Evolutionary conservation across 2,113 vertebrate species (phyloP).

Genomic region (Ammodytes dubius): DNA sequence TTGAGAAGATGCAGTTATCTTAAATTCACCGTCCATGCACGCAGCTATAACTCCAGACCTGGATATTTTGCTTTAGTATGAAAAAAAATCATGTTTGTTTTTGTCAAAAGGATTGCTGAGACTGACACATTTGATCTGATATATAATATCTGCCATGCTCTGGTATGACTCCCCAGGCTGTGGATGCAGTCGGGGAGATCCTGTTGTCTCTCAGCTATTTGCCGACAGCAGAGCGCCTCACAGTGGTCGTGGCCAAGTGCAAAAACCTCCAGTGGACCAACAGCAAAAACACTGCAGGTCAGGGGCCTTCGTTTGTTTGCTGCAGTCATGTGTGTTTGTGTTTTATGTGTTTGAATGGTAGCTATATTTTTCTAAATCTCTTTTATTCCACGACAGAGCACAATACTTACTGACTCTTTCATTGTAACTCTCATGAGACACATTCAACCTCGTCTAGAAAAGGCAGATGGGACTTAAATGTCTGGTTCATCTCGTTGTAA

Average conservation of each 20-base stretch:
- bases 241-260: conserved; percentile 97
- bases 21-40: no score
- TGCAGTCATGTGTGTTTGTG: neutral
- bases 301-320: conserved; percentile 28
- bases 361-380: neutral
- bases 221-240: conserved; percentile 96
- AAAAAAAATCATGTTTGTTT: neutral
- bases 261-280: conserved; percentile 95
- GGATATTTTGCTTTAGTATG: no score
- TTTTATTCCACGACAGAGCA: neutral
- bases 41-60: no score
- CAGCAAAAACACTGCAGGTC: conserved; percentile 92
- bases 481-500: conserved; percentile 17
- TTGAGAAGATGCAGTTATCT: no score
- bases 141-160: neutral
- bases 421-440: neutral
- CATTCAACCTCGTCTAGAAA: conserved; percentile 10
- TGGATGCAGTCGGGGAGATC: conserved; percentile 95
- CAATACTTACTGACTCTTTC: neutral
- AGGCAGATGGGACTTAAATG: conserved; percentile 12
- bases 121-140: neutral
- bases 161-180: conserved; percentile 81
- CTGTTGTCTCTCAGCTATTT: conserved; percentile 96
- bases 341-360: neutral
- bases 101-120: neutral